Evolutionary conservation across 2,113 vertebrate species (phyloP), one percentile per base, ranked within the genome.

Genomic region (Microcebus murinus): DNA sequence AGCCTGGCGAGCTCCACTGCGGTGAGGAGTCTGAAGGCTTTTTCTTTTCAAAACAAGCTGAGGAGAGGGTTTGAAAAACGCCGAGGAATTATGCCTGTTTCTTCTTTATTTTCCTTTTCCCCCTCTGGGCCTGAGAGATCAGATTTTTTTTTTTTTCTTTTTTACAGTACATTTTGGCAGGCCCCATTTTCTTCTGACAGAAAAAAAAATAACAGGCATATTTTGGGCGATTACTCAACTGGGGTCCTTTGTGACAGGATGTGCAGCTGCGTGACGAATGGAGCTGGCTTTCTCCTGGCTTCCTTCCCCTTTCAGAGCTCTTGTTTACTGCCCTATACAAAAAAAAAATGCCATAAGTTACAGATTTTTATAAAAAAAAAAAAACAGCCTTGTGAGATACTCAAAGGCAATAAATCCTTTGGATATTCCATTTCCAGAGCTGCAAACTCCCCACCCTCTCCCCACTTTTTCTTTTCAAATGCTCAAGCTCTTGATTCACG

Each of bases 181-280:
- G 92, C 96, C 96, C 89, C 96, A 17, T 80, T 96, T 95, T 97
- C 96, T 98, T 96, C 87, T 97, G 82, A 96, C 98, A 98, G 87
- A 98, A 97, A 98, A 97, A 98, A 98, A 98, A 63, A 63, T 95
- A 99, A 98, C 97, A 98, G 98, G 98, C 98, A 98, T 98, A 98
- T 98, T 98, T 99, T 98, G 97, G 98, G 98, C 97, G 98, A 98
- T 98, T 98, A 98, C 98, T 98, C 98, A 99, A 98, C 97, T 98
- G 98, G 98, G 98, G 98, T 98, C 96, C 97, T 99, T 98, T 99
- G 98, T 98, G 98, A 98, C 98, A 98, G 98, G 98, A 99, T 98
- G 98, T 97, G 97, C 98, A 98, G 98, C 98, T 99, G 98, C 96
- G 96, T 99, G 98, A 98, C 98, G 98, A 98, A 99, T 98, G 98